phyloP scores from a whole-genome alignment of 2,113 vertebrate species.

The Ailuropoda melanoleuca region DNA sequence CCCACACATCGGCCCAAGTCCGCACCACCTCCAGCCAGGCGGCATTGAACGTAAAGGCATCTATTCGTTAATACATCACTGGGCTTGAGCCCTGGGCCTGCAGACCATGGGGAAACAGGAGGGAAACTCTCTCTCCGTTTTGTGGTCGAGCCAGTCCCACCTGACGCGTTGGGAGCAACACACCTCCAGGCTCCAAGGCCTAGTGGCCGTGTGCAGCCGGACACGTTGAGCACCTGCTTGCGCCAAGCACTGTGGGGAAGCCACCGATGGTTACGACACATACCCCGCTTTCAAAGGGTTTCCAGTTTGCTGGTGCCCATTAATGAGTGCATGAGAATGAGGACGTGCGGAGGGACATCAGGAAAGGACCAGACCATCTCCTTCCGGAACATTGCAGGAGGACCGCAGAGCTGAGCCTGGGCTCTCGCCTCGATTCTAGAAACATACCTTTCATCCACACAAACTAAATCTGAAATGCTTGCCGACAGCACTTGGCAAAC shows the following conservation, averaged over 20 bases:
- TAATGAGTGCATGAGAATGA: fast-evolving
- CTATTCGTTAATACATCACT: no score
- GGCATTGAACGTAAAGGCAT: fast-evolving
- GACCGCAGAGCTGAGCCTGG: background rate
- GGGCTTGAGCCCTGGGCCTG: background rate
- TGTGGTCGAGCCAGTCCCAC: background rate
- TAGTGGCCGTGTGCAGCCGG: fast-evolving
- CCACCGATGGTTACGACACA: background rate
- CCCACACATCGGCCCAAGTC: fast-evolving
- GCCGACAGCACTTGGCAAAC: background rate
- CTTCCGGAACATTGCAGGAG: background rate
- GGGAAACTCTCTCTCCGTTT: fast-evolving
- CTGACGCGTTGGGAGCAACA: background rate
- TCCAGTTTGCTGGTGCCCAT: background rate
- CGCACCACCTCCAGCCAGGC: background rate
- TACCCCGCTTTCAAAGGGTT: background rate
- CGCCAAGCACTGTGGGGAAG: background rate
- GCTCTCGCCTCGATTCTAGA: background rate
- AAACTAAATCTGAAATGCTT: background rate
- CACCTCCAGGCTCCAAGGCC: fast-evolving
- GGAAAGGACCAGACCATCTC: no score
- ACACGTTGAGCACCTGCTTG: background rate
- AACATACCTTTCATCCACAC: background rate
- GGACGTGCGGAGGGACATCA: fast-evolving
- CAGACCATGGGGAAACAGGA: background rate